These are phyloP conservation scores for Chrysina gloriosa DNA, from an alignment of 2,888 invertebrate genomes.

Conservation along the genomic window DNA sequence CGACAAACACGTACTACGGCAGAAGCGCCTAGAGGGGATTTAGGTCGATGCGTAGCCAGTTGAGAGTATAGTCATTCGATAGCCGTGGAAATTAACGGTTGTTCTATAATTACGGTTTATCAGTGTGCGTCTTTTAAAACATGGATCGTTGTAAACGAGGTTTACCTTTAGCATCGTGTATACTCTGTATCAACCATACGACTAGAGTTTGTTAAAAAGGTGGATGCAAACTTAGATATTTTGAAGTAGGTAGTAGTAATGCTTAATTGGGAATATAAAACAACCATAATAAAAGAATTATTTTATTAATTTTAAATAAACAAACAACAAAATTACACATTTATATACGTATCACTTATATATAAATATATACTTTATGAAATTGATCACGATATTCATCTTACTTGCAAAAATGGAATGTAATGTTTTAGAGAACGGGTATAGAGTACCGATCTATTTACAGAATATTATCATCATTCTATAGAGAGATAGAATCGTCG, in stretches of 20 bases:
- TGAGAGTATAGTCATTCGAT: too few species aligned
- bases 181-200: too few species aligned
- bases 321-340: conserved; percentile 44
- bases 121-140: too few species aligned
- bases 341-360: conserved; percentile 40
- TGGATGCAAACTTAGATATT: too few species aligned
- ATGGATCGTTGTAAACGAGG: too few species aligned
- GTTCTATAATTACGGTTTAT: too few species aligned
- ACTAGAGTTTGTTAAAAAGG: too few species aligned
- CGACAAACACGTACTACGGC: too few species aligned
- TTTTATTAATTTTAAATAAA: conserved; percentile 43
- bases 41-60: too few species aligned
- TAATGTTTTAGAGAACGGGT: conserved; percentile 21
- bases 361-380: conserved; percentile 53
- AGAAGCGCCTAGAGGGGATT: too few species aligned
- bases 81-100: too few species aligned
- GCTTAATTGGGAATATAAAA: conserved; percentile 21
- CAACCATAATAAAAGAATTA: conserved; percentile 35
- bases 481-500: not conserved
- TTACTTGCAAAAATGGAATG: conserved; percentile 53
- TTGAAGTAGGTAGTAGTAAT: not conserved
- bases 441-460: not conserved
- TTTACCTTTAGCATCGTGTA: too few species aligned
- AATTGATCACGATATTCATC: conserved; percentile 51
- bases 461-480: not conserved